Conservation (phyloP, 1,140 invertebrate genomes). For the Hycleus phaleratus region DNA sequence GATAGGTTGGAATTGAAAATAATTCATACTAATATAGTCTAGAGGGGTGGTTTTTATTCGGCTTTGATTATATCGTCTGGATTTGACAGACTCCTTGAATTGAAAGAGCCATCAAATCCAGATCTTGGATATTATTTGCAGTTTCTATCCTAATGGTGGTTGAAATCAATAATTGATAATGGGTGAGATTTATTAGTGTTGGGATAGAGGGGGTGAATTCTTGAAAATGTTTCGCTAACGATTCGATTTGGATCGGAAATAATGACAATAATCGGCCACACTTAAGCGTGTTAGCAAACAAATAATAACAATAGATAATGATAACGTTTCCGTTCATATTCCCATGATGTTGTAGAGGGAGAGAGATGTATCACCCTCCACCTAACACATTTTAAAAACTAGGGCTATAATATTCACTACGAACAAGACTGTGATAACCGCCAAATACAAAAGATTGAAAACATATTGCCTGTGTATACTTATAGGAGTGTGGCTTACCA, state of each 20-base stretch:
- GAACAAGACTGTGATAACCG: conserved; percentile 29
- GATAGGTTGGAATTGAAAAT: background rate
- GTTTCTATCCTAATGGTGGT: too few species aligned
- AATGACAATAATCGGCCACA: conserved; percentile 33
- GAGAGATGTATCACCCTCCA: background rate
- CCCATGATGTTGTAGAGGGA: conserved; percentile 23
- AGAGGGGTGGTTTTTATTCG: too few species aligned
- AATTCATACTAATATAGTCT: too few species aligned
- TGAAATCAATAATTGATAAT: too few species aligned
- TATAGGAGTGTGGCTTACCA: conserved; percentile 36
- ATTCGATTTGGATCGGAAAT: too few species aligned
- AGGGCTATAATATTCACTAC: conserved; percentile 37
- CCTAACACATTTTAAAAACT: conserved; percentile 25
- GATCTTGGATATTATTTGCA: too few species aligned
- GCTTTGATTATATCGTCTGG: too few species aligned
- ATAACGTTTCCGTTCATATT: conserved; percentile 30
- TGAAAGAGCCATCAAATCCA: conserved; percentile 16
- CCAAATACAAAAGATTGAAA: conserved; percentile 25
- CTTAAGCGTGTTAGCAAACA: conserved; percentile 36
- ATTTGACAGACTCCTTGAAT: too few species aligned
- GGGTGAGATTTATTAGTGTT: too few species aligned
- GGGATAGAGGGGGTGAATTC: too few species aligned
- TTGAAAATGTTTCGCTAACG: too few species aligned
- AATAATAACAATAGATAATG: conserved; percentile 30
- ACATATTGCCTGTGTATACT: conserved; percentile 33